These are phyloP conservation scores for Ephestia elutella DNA, from an alignment of 1,140 invertebrate species.

Conservation along the genomic window DNA sequence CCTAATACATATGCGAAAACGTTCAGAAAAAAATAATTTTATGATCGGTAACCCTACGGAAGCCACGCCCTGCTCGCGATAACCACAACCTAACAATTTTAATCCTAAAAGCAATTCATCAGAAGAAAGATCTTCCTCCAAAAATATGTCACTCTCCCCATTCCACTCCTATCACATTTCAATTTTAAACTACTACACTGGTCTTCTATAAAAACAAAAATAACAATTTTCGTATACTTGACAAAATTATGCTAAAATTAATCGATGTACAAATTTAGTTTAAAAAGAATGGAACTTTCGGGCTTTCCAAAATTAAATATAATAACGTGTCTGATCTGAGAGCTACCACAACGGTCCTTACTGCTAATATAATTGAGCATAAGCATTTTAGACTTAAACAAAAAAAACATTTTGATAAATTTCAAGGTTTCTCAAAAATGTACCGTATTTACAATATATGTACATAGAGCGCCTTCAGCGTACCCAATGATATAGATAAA, in stretches of 20 bases:
- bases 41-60: constrained; percentile 23
- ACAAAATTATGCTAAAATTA: constrained; percentile 50
- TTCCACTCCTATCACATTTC: constrained; percentile 61
- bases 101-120: constrained; percentile 41
- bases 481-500: constrained; percentile 34
- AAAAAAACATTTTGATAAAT: constrained; percentile 46
- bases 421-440: constrained; percentile 55
- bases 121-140: constrained; percentile 45
- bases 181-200: constrained; percentile 37
- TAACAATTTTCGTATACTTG: constrained; percentile 62
- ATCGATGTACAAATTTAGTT: constrained; percentile 15
- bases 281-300: constrained; percentile 18
- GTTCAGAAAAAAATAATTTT: not conserved
- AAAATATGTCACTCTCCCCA: constrained; percentile 50
- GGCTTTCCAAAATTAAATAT: constrained; percentile 21
- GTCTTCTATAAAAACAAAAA: constrained; percentile 44
- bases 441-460: constrained; percentile 70
- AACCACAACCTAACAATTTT: constrained; percentile 66
- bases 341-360: constrained; percentile 39
- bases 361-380: constrained; percentile 70
- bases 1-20: too few species aligned
- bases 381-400: constrained; percentile 66
- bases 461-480: constrained; percentile 51
- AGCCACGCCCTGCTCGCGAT: constrained; percentile 11
- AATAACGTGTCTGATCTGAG: constrained; percentile 21